phyloP scores from a whole-genome alignment of 1,140 invertebrate species.

The Ooceraea biroi region DNA sequence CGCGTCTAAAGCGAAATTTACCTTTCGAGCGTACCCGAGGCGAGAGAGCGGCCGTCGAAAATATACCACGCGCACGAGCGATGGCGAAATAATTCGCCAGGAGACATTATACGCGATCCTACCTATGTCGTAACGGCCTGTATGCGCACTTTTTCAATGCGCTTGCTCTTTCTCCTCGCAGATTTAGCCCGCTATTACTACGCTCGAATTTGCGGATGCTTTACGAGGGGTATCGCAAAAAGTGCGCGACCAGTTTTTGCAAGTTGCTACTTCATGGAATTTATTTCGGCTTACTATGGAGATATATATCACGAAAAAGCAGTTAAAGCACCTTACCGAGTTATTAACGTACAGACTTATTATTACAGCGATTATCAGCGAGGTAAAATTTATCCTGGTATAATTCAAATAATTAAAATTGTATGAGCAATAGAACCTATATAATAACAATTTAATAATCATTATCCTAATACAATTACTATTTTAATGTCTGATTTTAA shows the following conservation, averaged over 20 bases:
- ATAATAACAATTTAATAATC: too few species aligned
- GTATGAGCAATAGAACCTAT: too few species aligned
- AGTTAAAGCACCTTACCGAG: too few species aligned
- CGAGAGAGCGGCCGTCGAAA: conserved; percentile 49
- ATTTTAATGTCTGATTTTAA: too few species aligned
- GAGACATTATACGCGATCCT: neutral
- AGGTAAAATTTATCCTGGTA: too few species aligned
- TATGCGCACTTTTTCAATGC: neutral
- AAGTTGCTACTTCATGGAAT: neutral
- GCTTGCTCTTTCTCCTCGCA: neutral
- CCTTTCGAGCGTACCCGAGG: conserved; percentile 59
- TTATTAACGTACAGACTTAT: too few species aligned
- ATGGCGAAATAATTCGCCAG: conserved; percentile 37
- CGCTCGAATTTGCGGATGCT: neutral
- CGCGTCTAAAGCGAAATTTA: conserved; percentile 64
- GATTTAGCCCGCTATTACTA: conserved; percentile 4
- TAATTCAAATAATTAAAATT: too few species aligned
- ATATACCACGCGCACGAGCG: conserved; percentile 36
- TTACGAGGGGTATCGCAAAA: neutral
- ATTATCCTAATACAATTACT: too few species aligned
- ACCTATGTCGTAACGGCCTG: neutral
- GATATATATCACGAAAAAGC: neutral
- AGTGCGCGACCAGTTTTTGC: neutral
- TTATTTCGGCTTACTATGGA: too few species aligned
- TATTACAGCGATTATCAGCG: too few species aligned